Conservation (phyloP, 1,140 invertebrate genomes). For the Trialeurodes vaporariorum region DNA sequence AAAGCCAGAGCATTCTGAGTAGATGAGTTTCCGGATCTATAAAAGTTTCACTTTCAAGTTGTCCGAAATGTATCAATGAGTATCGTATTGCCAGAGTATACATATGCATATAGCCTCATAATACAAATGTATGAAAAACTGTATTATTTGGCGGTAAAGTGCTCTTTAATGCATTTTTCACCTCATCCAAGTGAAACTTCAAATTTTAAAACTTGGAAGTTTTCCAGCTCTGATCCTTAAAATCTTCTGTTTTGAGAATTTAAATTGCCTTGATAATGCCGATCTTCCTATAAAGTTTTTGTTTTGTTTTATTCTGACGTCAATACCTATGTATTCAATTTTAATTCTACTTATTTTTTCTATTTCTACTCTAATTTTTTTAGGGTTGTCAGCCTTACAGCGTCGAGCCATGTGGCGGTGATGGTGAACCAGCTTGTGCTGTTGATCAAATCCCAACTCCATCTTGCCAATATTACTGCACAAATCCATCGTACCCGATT, state of each 20-base stretch:
- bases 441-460: not conserved
- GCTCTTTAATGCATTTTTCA: too few relatives aligned
- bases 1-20: too few relatives aligned
- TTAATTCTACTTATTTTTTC: not conserved
- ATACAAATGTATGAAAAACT: too few relatives aligned
- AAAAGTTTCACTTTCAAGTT: too few relatives aligned
- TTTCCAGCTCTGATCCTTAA: not conserved
- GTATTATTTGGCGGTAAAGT: too few relatives aligned
- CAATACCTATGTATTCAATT: not conserved
- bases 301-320: not conserved
- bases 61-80: too few relatives aligned
- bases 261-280: not conserved
- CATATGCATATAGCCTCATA: too few relatives aligned
- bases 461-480: not conserved
- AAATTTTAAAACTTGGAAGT: too few relatives aligned
- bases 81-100: too few relatives aligned
- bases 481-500: not conserved
- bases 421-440: not conserved
- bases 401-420: constrained; percentile 47
- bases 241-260: not conserved
- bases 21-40: too few relatives aligned
- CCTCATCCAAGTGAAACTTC: too few relatives aligned
- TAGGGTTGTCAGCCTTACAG: constrained; percentile 74
- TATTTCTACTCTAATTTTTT: not conserved
- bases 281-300: not conserved